Evolutionary conservation across 2,113 vertebrate genomes (phyloP).

Genomic region (Phaetusa simplex): DNA sequence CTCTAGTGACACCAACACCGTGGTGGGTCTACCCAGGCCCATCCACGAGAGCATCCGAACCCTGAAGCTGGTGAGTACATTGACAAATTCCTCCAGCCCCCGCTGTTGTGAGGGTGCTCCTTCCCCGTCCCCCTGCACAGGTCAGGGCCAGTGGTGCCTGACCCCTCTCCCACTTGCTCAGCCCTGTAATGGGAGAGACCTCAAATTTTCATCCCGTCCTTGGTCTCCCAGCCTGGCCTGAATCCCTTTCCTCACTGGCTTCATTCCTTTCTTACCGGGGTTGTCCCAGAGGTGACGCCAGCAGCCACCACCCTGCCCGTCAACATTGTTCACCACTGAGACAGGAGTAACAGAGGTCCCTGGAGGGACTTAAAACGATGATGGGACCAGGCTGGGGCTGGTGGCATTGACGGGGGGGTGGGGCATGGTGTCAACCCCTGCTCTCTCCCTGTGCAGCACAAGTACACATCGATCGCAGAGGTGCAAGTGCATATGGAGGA

Average conservation of each 20-base stretch:
- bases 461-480: constrained; percentile 94
- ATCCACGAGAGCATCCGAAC: constrained; percentile 98
- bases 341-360: neutral
- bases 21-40: constrained; percentile 93
- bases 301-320: neutral
- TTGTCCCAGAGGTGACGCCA: neutral
- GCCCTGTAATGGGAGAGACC: neutral
- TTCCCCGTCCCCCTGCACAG: neutral
- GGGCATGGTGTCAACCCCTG: neutral
- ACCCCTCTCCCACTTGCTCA: neutral
- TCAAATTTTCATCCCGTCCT: neutral
- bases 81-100: neutral
- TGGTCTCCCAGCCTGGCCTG: neutral
- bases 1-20: constrained; percentile 91
- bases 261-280: neutral
- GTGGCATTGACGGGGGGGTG: fast-evolving
- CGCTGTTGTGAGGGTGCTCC: neutral
- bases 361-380: neutral
- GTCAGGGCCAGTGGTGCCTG: neutral
- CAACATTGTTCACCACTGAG: fast-evolving
- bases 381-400: neutral
- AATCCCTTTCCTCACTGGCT: neutral
- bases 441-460: constrained; percentile 80
- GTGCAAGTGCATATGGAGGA: constrained; percentile 93
- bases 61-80: constrained; percentile 86